Conservation (phyloP, 2,797 vertebrate genomes). For the Pseudotriccus pelzelni region DNA sequence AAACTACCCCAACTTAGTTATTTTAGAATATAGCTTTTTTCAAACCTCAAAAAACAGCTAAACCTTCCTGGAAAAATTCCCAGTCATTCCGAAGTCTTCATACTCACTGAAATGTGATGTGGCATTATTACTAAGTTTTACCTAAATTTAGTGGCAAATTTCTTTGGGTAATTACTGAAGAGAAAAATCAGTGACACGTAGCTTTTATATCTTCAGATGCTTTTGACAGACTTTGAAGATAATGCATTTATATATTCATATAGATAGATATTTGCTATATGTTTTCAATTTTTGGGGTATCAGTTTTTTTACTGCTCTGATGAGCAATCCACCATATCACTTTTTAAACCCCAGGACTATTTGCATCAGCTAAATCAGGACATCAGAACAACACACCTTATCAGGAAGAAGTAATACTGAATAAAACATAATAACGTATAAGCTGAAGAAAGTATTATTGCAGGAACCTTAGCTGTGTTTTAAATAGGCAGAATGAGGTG, state of each 20-base stretch:
- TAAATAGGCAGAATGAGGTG: not conserved
- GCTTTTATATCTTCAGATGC: not conserved
- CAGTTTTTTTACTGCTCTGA: not conserved
- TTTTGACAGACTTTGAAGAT: not conserved
- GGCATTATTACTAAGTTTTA: not conserved
- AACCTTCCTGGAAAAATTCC: not conserved
- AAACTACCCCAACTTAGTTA: not conserved
- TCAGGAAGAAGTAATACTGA: not conserved
- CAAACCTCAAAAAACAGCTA: not conserved
- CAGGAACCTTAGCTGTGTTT: not conserved
- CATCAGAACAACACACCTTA: not conserved
- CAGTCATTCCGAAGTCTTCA: not conserved
- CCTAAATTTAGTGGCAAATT: not conserved
- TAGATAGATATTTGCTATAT: not conserved
- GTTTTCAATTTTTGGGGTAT: not conserved
- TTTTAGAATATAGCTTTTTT: not conserved
- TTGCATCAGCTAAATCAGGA: not conserved
- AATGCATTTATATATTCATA: not conserved
- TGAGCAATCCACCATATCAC: not conserved
- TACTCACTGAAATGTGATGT: not conserved
- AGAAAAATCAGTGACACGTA: not conserved
- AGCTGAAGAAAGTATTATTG: not conserved
- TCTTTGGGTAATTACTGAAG: not conserved
- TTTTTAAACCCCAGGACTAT: not conserved
- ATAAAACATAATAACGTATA: not conserved